A percentile compares a stretch with the other conserved stretches of the same genome.
Conservation (phyloP, 2,113 vertebrate genomes). For the Atractosteus spatula region DNA sequence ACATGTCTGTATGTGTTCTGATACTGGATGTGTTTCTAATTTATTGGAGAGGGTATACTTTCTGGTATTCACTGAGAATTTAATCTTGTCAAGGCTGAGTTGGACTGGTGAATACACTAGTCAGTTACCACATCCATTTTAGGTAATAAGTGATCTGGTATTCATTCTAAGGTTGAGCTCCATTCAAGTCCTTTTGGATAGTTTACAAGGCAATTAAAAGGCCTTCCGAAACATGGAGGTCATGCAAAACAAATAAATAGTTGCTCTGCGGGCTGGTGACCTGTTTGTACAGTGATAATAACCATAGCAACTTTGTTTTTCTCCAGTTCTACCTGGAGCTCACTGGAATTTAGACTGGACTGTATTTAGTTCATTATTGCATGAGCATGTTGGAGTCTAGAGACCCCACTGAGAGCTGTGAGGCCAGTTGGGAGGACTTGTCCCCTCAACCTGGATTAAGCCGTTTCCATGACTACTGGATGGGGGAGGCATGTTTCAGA, state of each 20-base stretch:
- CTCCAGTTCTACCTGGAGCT: neutral
- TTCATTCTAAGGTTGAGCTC: neutral
- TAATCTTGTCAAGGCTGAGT: too few species aligned
- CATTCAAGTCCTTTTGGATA: neutral
- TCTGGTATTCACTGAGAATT: too few species aligned
- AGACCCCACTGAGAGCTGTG: neutral
- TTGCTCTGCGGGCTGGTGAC: neutral
- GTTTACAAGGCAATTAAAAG: conserved; percentile 14
- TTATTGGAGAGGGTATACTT: too few species aligned
- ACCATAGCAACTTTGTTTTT: neutral
- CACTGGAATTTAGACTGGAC: neutral
- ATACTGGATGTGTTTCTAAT: too few species aligned
- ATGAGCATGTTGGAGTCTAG: neutral
- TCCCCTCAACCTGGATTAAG: neutral
- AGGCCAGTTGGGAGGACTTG: neutral
- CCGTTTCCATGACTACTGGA: conserved; percentile 9
- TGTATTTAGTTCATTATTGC: neutral
- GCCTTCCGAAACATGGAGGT: conserved; percentile 11
- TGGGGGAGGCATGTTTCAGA: neutral
- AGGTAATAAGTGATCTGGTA: conserved; percentile 3
- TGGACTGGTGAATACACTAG: too few species aligned
- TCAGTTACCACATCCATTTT: conserved; percentile 4
- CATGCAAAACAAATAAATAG: conserved; percentile 12
- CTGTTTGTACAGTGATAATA: conserved; percentile 12
- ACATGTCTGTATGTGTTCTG: too few species aligned